A percentile compares a stretch with the other conserved stretches of the same genome.
phyloP scores from a whole-genome alignment of 2,113 vertebrate genomes.

The Apus apus region DNA sequence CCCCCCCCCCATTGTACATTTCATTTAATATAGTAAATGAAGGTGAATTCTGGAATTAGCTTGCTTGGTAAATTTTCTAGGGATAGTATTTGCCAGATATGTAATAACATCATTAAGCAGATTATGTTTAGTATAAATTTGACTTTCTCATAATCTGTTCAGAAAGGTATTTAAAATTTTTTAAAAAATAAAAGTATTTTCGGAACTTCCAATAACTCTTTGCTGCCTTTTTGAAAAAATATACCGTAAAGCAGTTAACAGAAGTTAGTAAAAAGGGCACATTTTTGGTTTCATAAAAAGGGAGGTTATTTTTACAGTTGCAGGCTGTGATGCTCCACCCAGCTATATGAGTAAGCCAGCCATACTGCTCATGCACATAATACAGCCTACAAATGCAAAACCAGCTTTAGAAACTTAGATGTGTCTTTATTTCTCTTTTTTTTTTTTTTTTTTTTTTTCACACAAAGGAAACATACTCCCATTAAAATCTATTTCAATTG shows the following conservation, averaged over 20 bases:
- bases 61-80: not conserved
- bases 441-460: not conserved
- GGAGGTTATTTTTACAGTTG: not conserved
- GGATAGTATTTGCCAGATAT: not conserved
- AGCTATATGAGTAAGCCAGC: not conserved
- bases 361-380: not conserved
- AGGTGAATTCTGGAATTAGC: not conserved
- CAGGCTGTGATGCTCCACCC: not conserved
- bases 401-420: accelerated
- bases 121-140: not conserved
- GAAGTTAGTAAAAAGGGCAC: not conserved
- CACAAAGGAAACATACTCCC: not conserved
- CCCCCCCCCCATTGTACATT: not conserved
- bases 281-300: not conserved
- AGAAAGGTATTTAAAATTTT: not conserved
- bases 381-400: not conserved
- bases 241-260: not conserved
- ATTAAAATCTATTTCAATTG: not conserved
- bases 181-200: not conserved
- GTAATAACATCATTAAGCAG: not conserved
- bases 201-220: not conserved
- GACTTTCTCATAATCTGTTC: not conserved
- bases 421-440: no score
- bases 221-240: not conserved
- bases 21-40: not conserved